Evolutionary conservation across 1,140 invertebrate species (phyloP).

Genomic region (Camponotus pennsylvanicus): DNA sequence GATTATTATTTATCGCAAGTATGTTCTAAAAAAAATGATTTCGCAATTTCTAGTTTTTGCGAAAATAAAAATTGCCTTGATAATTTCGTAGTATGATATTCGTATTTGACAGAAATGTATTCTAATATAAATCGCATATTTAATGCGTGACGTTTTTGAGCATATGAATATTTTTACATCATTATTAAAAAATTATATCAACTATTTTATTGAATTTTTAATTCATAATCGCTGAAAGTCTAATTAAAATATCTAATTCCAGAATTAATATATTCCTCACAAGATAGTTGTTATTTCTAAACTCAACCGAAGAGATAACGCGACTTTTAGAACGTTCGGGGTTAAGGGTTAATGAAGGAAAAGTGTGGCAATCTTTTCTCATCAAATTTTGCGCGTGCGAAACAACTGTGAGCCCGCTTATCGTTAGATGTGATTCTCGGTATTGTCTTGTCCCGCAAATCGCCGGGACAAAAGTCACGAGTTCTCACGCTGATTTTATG

Average conservation of each 20-base stretch:
- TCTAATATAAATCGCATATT: not conserved
- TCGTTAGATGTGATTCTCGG: conserved; percentile 12
- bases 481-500: conserved; percentile 39
- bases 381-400: conserved; percentile 5
- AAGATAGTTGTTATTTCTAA: not conserved
- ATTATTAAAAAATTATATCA: not conserved
- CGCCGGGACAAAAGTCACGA: not conserved
- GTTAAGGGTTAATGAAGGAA: conserved; percentile 6
- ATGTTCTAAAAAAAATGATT: not conserved
- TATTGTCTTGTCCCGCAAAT: not conserved
- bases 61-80: not conserved
- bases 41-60: not conserved
- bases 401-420: conserved; percentile 16
- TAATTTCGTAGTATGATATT: not conserved
- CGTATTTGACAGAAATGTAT: not conserved
- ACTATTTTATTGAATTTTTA: not conserved
- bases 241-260: not conserved
- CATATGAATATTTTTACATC: not conserved
- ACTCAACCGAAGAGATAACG: not conserved
- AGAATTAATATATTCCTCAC: conserved; percentile 24
- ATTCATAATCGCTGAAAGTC: not conserved
- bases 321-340: not conserved
- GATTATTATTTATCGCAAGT: not conserved
- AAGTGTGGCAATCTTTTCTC: not conserved
- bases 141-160: too few relatives aligned